Evolutionary conservation across 2,113 vertebrate species (phyloP).

Genomic region (Tragulus kanchil): DNA sequence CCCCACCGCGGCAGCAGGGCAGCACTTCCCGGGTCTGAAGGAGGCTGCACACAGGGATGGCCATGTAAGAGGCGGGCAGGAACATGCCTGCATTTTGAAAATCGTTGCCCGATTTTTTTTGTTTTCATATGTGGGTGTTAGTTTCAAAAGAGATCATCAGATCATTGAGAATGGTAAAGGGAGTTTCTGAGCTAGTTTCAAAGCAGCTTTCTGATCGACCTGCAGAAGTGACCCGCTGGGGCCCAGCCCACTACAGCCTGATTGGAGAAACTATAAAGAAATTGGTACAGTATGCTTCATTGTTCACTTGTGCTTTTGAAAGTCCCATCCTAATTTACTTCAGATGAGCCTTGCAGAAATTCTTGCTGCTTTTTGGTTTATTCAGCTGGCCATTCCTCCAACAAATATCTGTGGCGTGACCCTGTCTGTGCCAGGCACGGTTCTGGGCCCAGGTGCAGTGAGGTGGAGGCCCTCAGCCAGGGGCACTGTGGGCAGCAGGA

Average conservation of each 20-base stretch:
- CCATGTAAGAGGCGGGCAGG: accelerated
- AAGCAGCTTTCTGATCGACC: neutral
- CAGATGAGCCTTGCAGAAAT: neutral
- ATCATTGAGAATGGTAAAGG: neutral
- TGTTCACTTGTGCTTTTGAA: neutral
- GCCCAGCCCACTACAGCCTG: neutral
- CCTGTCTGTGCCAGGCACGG: neutral
- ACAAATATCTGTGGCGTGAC: neutral
- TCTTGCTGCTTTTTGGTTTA: neutral
- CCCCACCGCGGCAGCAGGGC: neutral
- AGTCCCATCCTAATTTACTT: neutral
- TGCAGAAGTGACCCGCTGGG: neutral
- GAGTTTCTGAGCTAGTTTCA: neutral
- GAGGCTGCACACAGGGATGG: accelerated
- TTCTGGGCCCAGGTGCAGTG: neutral
- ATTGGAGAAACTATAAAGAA: neutral
- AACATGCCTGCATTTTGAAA: neutral
- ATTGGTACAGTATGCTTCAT: neutral
- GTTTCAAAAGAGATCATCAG: neutral
- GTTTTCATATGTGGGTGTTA: neutral
- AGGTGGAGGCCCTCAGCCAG: neutral
- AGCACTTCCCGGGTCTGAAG: neutral
- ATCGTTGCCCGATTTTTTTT: neutral
- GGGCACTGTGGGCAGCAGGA: neutral
- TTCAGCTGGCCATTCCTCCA: neutral